Evolutionary conservation across 2,113 vertebrate genomes (phyloP).

Genomic region (Anolis sagrei): DNA sequence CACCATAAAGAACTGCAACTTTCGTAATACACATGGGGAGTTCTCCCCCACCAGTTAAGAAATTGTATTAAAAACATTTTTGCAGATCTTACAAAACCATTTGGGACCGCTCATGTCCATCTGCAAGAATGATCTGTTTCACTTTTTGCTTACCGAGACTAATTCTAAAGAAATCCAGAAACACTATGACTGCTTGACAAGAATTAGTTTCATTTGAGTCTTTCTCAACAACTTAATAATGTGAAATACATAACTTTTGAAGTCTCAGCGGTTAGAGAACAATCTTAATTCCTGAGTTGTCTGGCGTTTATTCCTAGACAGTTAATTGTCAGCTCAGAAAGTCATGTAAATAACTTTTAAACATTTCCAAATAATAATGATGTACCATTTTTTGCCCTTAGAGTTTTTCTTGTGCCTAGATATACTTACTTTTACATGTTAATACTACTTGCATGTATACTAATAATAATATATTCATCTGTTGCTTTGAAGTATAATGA

Average conservation of each 20-base stretch:
- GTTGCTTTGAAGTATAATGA: neutral
- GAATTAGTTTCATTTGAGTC: constrained; percentile 11
- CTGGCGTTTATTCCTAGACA: constrained; percentile 16
- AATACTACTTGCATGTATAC: neutral
- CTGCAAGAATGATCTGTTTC: constrained; percentile 23
- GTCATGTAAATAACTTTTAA: neutral
- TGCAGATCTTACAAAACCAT: neutral
- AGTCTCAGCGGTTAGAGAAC: constrained; percentile 19
- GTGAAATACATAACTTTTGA: constrained; percentile 50
- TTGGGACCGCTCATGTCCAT: neutral
- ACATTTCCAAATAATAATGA: neutral
- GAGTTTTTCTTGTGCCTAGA: neutral
- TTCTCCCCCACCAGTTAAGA: neutral
- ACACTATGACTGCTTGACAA: constrained; percentile 61
- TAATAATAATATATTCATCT: neutral
- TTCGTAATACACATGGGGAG: neutral
- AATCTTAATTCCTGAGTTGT: neutral
- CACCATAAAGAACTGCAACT: neutral
- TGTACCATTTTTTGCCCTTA: neutral
- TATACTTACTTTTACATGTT: neutral
- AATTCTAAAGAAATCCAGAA: constrained; percentile 38
- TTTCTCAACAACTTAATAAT: constrained; percentile 23
- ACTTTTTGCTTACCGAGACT: constrained; percentile 31
- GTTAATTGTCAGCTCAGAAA: constrained; percentile 24
- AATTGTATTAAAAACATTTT: constrained; percentile 27